Base-by-base conservation (phyloP, 2,888 invertebrate genomes). In the Orthosia cruda region DNA sequence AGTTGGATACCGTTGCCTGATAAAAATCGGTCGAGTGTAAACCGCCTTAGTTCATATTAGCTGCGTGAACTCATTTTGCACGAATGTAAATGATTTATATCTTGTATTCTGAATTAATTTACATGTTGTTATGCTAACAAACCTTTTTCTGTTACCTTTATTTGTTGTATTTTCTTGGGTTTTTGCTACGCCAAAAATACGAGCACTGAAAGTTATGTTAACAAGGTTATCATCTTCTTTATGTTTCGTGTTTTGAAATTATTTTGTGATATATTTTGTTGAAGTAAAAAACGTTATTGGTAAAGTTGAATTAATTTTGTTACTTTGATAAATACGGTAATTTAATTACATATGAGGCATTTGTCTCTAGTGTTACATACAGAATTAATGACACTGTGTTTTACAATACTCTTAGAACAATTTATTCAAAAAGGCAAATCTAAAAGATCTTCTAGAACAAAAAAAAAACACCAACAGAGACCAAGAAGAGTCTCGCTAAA, bases 11-110 rank as follows among this genome's bases (percentile, higher is more conserved):
- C 4, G 26, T 3, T 26, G 26, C 26, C 26, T 26, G 26, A 26
- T 26, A 3, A 3, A 26, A 26, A 26, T 26, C 58, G 71, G 13
- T 71, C 47, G 67, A 67, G 45, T 80, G 52, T 5, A 50, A 59
- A 15, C 45, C 26, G 45, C 63, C 57, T 65, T 81, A 52, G 58
- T 76, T 71, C 71, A 65, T 80, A 76, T 80, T 80, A 72, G 86
- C 74, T 85, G 78, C 81, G 86, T 80, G 81, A 86, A 86, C 86
- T 86, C 81, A 83, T 86, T 87, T 81, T 49, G 76, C 74, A 70
- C 72, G 81, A 81, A 87, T 81, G 72, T 85, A 80, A 80, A 86
- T 87, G 81, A 87, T 87, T 87, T 87, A 87, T 86, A 87, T 80
- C 72, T 83, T 73, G 84, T 86, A 78, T 81, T 78, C 76, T 64